Percentiles rank a stretch among this genome's conserved stretches.
Conservation (phyloP, 2,113 vertebrate species). For the Prochilodus magdalenae region DNA sequence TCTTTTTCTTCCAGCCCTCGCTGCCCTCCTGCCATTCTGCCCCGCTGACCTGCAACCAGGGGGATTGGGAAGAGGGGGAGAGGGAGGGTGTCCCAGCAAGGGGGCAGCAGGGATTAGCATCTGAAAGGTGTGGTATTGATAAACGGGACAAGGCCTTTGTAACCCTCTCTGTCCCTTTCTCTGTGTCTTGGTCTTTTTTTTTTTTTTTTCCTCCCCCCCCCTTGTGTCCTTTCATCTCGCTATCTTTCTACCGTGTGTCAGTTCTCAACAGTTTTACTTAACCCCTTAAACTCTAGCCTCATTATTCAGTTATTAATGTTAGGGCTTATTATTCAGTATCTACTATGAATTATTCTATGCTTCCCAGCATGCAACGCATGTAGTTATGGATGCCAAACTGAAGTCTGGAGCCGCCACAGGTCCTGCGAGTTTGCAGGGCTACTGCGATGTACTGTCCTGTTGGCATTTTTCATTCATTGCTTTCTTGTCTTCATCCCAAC, state of each 20-base stretch:
- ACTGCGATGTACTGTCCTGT: neutral
- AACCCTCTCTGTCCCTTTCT: slow-evolving; percentile 40
- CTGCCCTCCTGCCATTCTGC: slow-evolving; percentile 70
- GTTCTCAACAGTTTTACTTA: neutral
- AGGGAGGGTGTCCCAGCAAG: slow-evolving; percentile 64
- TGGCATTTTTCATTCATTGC: neutral
- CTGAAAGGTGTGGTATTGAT: slow-evolving; percentile 75
- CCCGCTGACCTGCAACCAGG: slow-evolving; percentile 66
- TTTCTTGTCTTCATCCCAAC: slow-evolving; percentile 44
- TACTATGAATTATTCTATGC: neutral
- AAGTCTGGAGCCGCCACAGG: neutral
- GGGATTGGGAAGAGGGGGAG: slow-evolving; percentile 59
- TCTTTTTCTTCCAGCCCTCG: slow-evolving; percentile 38
- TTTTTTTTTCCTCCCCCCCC: slow-evolving; percentile 12
- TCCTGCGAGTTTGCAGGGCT: neutral
- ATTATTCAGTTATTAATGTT: neutral
- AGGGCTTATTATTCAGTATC: neutral
- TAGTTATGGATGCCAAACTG: neutral
- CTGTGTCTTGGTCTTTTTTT: slow-evolving; percentile 7
- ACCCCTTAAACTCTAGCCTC: neutral
- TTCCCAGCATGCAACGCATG: neutral
- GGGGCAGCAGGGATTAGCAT: slow-evolving; percentile 74
- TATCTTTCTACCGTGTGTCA: neutral
- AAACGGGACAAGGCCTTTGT: slow-evolving; percentile 66
- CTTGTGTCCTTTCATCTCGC: neutral